A percentile compares a stretch with the other conserved stretches of the same genome.
phyloP scores from a whole-genome alignment of 2,113 vertebrate genomes.

The Tympanuchus pallidicinctus region DNA sequence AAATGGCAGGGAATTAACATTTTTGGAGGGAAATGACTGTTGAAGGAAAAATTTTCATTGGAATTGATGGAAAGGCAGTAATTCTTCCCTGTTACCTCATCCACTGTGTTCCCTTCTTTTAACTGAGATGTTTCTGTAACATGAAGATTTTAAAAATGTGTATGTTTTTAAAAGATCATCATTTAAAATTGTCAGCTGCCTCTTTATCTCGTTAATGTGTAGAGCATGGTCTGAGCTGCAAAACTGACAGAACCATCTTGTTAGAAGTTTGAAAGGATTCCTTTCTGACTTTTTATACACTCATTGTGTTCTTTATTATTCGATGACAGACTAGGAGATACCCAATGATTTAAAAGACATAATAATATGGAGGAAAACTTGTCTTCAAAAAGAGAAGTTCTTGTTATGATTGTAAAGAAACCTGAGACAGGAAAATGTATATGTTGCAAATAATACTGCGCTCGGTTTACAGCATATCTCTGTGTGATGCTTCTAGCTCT shows the following conservation, averaged over 20 bases:
- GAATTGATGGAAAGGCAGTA: background rate
- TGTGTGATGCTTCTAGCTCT: constrained; percentile 22
- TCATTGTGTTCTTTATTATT: background rate
- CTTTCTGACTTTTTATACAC: background rate
- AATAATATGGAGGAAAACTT: background rate
- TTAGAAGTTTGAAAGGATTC: background rate
- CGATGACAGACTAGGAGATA: constrained; percentile 29
- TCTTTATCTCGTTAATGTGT: background rate
- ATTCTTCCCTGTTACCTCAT: background rate
- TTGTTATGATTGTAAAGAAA: constrained; percentile 21
- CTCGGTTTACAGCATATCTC: constrained; percentile 23
- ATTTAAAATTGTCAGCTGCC: background rate
- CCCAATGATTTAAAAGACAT: background rate
- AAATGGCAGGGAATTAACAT: rapidly evolving
- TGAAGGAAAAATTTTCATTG: background rate
- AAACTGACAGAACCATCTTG: background rate
- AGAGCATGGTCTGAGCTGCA: background rate
- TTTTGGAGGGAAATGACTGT: background rate
- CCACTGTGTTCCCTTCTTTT: background rate
- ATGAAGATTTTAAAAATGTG: background rate
- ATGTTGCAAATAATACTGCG: background rate
- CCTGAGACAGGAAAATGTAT: background rate
- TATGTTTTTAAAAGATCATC: background rate
- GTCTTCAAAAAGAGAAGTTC: background rate
- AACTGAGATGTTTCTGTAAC: background rate